Evolutionary conservation across 1,140 invertebrate species (phyloP).

Genomic region (Calliphora vicina): DNA sequence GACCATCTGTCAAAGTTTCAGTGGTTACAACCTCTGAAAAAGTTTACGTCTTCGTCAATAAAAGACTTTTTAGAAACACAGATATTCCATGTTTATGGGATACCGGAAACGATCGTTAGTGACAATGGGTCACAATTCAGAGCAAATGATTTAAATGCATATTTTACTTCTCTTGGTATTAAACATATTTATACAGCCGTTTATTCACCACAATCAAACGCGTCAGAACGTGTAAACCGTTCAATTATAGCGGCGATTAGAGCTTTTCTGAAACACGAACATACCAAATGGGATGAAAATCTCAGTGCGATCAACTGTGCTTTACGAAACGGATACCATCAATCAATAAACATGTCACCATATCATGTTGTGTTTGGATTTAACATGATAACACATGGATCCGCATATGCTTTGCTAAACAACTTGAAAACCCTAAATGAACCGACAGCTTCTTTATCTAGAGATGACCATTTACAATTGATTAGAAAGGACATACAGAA

Average conservation of each 20-base stretch:
- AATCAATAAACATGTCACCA: constrained; percentile 11
- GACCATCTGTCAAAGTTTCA: constrained; percentile 17
- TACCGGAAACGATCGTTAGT: neutral
- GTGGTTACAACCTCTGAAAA: neutral
- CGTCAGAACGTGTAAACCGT: constrained; percentile 32
- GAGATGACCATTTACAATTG: neutral
- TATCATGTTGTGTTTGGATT: neutral
- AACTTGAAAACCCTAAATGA: neutral
- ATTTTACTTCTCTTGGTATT: neutral
- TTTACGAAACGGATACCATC: constrained; percentile 34
- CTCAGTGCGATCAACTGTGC: constrained; percentile 38
- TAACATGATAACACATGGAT: constrained; percentile 17
- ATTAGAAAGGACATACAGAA: neutral
- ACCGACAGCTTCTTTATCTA: neutral
- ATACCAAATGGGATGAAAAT: constrained; percentile 41
- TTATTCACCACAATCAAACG: constrained; percentile 37
- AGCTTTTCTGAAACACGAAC: constrained; percentile 39
- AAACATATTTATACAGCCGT: neutral
- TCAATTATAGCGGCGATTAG: constrained; percentile 21
- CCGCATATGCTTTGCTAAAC: neutral
- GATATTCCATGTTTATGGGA: neutral
- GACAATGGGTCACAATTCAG: constrained; percentile 33
- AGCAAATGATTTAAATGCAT: neutral
- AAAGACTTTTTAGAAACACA: neutral
- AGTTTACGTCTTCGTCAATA: neutral